Conservation (phyloP, 1,140 invertebrate species). For the Atta colombica region DNA sequence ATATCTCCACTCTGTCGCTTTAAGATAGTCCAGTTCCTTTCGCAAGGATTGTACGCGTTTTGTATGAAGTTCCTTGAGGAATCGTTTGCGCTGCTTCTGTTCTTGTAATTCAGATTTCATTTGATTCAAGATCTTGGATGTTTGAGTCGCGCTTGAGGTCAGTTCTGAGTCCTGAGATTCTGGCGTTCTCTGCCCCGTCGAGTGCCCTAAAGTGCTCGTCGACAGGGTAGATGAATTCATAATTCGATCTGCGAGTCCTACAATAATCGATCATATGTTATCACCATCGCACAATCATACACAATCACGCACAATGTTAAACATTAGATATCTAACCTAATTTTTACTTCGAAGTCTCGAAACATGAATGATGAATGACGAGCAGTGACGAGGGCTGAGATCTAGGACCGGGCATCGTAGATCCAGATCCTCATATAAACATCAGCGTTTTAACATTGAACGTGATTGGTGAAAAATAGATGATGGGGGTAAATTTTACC, state of each 20-base stretch:
- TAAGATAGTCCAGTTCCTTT: constrained; percentile 90
- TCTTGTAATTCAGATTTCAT: constrained; percentile 84
- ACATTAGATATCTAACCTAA: neutral
- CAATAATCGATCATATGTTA: neutral
- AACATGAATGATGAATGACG: too few species aligned
- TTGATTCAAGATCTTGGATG: constrained; percentile 82
- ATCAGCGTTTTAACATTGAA: too few species aligned
- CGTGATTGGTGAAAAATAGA: too few species aligned
- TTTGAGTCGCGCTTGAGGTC: constrained; percentile 77
- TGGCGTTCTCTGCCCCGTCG: constrained; percentile 78
- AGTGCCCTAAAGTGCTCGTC: constrained; percentile 79
- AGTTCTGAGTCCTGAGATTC: constrained; percentile 83
- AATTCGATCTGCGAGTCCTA: constrained; percentile 48
- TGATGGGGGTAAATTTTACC: too few species aligned
- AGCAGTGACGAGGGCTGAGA: too few species aligned
- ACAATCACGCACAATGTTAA: too few species aligned
- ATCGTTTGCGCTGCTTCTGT: constrained; percentile 81
- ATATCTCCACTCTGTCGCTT: constrained; percentile 91
- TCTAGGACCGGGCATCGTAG: too few species aligned
- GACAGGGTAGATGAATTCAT: constrained; percentile 83
- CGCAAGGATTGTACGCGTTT: constrained; percentile 89
- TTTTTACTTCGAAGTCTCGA: neutral
- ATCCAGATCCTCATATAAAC: too few species aligned
- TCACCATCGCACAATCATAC: neutral
- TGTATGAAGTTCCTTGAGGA: constrained; percentile 86